Evolutionary conservation across 2,113 vertebrate genomes (phyloP).

Genomic region (Lichenostomus cassidix): DNA sequence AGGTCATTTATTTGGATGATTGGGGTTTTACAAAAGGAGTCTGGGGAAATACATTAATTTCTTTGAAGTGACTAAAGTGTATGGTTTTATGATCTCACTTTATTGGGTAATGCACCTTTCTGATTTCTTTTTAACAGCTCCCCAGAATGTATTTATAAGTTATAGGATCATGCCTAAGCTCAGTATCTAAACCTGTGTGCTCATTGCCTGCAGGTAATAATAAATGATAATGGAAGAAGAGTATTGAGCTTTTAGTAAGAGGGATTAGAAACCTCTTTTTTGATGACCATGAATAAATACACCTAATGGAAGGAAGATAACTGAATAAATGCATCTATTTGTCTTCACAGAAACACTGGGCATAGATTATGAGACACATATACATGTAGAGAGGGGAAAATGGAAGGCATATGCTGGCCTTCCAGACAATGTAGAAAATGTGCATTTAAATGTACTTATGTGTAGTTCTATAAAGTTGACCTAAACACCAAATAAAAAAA

Average conservation of each 20-base stretch:
- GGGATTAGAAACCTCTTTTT: neutral
- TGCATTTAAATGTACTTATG: neutral
- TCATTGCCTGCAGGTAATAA: neutral
- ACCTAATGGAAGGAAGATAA: neutral
- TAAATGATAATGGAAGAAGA: neutral
- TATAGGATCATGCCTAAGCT: neutral
- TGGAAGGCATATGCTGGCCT: neutral
- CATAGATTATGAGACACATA: neutral
- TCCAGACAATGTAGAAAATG: neutral
- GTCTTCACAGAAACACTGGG: neutral
- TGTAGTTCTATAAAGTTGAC: neutral
- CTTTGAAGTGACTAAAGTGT: neutral
- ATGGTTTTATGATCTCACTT: neutral
- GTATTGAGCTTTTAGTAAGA: neutral
- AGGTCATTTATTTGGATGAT: slow-evolving; percentile 47
- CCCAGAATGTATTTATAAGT: neutral
- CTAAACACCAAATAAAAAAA: neutral
- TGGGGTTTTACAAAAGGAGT: slow-evolving; percentile 15
- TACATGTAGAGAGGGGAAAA: neutral
- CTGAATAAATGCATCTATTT: neutral
- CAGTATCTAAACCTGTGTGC: neutral
- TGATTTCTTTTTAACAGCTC: neutral
- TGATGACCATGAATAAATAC: neutral
- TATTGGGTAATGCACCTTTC: neutral
- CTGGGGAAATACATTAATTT: slow-evolving; percentile 11